A percentile compares a stretch with the other conserved stretches of the same genome.
These are phyloP conservation scores for Crocodylus rhombifer DNA, from an alignment of 2,797 vertebrate genomes.

Conservation along the genomic window DNA sequence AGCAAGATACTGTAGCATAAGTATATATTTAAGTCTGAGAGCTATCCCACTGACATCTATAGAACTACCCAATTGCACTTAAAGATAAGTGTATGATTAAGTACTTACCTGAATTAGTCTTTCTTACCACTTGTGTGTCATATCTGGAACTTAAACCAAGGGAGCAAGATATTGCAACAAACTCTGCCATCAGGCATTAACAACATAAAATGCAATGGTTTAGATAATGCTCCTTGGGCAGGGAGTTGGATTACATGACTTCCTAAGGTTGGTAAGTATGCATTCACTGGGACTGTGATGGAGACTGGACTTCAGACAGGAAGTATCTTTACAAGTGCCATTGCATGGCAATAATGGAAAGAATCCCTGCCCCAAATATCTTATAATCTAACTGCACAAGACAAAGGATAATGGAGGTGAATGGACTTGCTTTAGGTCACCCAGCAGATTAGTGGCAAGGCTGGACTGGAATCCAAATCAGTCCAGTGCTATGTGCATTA, in stretches of 20 bases:
- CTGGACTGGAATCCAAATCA: not conserved
- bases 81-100: not conserved
- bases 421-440: not conserved
- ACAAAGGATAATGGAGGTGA: not conserved
- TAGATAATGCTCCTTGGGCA: too few species aligned
- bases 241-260: too few species aligned
- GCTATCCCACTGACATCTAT: not conserved
- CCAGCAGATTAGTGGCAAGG: not conserved
- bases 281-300: not conserved
- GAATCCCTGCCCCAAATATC: not conserved
- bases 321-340: not conserved
- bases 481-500: not conserved
- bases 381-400: not conserved
- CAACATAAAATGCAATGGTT: too few species aligned
- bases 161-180: too few species aligned
- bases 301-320: not conserved
- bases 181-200: too few species aligned
- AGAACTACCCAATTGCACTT: not conserved
- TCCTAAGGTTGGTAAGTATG: too few species aligned
- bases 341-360: not conserved
- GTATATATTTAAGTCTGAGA: too few species aligned
- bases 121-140: too few species aligned
- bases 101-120: fast-evolving
- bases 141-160: too few species aligned
- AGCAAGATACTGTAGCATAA: not conserved